Evolutionary conservation across 1,140 invertebrate genomes (phyloP).

Genomic region (Drosophila yakuba): DNA sequence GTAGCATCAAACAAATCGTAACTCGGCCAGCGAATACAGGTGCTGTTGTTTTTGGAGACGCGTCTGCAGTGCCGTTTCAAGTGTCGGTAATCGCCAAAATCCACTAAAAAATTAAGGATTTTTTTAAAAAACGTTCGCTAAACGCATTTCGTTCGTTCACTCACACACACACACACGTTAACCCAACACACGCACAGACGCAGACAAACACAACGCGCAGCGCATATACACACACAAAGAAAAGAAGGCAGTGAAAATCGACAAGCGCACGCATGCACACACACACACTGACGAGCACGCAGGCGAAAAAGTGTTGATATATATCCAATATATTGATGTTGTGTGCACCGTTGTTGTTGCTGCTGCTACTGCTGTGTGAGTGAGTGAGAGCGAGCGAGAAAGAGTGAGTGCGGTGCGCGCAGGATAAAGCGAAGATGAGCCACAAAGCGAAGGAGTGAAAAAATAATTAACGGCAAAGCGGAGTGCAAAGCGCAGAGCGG

Average conservation of each 20-base stretch:
- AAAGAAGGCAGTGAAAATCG: constrained; percentile 58
- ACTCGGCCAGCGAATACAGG: constrained; percentile 44
- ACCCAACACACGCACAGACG: constrained; percentile 23
- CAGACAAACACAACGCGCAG: constrained; percentile 47
- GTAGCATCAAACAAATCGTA: constrained; percentile 63
- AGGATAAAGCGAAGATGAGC: constrained; percentile 74
- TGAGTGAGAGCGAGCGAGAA: constrained; percentile 32
- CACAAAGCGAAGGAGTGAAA: constrained; percentile 68
- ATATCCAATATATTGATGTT: constrained; percentile 74
- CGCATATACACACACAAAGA: constrained; percentile 61
- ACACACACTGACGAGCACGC: constrained; percentile 43
- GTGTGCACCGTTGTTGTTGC: constrained; percentile 62
- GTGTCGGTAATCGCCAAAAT: constrained; percentile 34
- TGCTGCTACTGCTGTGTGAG: constrained; percentile 42
- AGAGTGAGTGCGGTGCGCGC: constrained; percentile 44
- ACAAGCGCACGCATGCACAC: constrained; percentile 48
- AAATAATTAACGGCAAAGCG: constrained; percentile 66
- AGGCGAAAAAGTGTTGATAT: constrained; percentile 63
- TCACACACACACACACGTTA: constrained; percentile 37
- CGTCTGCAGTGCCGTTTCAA: constrained; percentile 51
- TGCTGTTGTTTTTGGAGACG: constrained; percentile 35
- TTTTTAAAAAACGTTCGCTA: constrained; percentile 62
- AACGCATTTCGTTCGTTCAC: constrained; percentile 62
- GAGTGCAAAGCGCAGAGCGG: constrained; percentile 14
- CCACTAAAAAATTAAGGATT: constrained; percentile 50